Conservation (phyloP, 2,113 vertebrate genomes). For the Andinoacara biseriatus region DNA sequence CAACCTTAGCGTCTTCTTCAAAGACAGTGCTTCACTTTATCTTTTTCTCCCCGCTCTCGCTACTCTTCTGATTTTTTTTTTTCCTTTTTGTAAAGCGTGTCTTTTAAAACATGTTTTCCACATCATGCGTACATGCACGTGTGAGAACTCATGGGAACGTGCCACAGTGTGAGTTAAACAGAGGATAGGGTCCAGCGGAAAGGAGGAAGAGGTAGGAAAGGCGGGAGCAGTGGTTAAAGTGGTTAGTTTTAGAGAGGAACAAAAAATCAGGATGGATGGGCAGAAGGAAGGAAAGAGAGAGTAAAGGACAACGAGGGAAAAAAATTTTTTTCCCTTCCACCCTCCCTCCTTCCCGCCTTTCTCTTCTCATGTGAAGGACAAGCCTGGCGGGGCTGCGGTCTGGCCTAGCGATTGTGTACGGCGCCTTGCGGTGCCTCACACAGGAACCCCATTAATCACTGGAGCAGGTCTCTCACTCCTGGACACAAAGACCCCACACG, state of each 20-base stretch:
- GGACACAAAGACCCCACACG: constrained; percentile 79
- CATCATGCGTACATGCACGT: constrained; percentile 18
- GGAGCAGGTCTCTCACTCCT: constrained; percentile 77
- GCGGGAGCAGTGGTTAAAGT: constrained; percentile 51
- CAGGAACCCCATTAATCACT: constrained; percentile 83
- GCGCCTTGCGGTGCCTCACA: constrained; percentile 76
- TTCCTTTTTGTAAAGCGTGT: constrained; percentile 10
- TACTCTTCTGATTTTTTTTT: neutral
- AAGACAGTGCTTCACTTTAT: constrained; percentile 64
- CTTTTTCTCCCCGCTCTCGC: constrained; percentile 3
- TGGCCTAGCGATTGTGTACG: constrained; percentile 78
- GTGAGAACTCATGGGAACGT: constrained; percentile 30
- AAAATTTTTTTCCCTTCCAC: constrained; percentile 23
- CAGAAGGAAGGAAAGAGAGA: constrained; percentile 60
- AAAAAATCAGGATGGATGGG: constrained; percentile 62
- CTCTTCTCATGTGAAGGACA: constrained; percentile 80
- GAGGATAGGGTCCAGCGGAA: constrained; percentile 41
- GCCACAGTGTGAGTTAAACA: constrained; percentile 48
- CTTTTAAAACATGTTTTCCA: constrained; percentile 19
- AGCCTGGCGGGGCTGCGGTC: constrained; percentile 77
- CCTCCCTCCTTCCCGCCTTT: constrained; percentile 68
- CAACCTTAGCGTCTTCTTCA: constrained; percentile 50
- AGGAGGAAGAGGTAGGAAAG: constrained; percentile 32
- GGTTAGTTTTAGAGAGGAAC: neutral
- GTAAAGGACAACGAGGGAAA: constrained; percentile 59